Conservation (phyloP, 2,113 vertebrate species). For the Hydrolagus affinis region DNA sequence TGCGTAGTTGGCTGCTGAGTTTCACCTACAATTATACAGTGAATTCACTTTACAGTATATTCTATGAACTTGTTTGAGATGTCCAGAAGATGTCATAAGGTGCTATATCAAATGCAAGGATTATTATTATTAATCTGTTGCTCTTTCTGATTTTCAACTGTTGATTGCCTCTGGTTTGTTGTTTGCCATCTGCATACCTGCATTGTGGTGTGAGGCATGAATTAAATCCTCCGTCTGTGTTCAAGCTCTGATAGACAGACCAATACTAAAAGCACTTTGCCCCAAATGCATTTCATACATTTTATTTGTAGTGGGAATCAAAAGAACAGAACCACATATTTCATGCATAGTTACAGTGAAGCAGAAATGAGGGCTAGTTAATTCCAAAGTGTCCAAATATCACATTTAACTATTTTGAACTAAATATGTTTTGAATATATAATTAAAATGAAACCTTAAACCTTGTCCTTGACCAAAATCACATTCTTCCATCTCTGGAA, state of each 20-base stretch:
- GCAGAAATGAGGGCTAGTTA: neutral
- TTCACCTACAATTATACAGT: no score
- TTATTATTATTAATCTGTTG: no score
- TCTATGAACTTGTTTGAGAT: no score
- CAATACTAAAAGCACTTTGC: neutral
- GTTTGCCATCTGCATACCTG: neutral
- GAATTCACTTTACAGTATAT: no score
- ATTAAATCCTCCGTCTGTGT: neutral
- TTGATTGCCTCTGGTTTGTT: neutral
- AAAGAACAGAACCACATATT: neutral
- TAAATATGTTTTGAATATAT: neutral
- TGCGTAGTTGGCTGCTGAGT: no score
- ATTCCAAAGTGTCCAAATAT: neutral
- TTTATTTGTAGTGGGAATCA: neutral
- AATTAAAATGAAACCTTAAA: no score
- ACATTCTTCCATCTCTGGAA: no score
- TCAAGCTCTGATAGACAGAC: neutral
- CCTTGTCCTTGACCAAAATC: no score
- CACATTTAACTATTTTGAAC: neutral
- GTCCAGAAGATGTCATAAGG: no score
- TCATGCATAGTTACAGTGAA: neutral
- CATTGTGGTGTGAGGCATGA: neutral
- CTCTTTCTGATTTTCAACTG: neutral
- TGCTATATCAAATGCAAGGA: no score
- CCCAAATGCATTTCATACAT: constrained; percentile 12